Percentiles rank a stretch among this genome's conserved stretches.
Evolutionary conservation across 2,797 vertebrate species (phyloP).

Genomic region (Cuniculus paca): DNA sequence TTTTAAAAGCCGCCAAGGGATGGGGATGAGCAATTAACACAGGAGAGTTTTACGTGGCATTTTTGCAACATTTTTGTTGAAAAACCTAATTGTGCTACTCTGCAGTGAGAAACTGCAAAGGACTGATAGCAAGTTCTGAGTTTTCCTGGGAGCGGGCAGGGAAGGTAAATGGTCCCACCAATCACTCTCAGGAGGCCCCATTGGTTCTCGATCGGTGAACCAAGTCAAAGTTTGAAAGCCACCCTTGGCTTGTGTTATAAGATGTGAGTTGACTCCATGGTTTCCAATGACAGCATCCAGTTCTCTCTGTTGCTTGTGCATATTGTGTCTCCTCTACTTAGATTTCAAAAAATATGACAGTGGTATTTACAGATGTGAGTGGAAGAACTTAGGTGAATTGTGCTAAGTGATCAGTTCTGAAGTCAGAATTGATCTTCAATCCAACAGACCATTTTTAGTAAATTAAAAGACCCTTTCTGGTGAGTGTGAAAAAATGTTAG

Average conservation of each 20-base stretch:
- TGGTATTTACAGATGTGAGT: slow-evolving; percentile 55
- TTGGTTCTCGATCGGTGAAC: slow-evolving; percentile 44
- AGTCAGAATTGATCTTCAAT: neutral
- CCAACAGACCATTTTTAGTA: slow-evolving; percentile 42
- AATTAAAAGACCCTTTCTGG: slow-evolving; percentile 36
- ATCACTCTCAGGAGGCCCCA: neutral
- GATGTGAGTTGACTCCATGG: neutral
- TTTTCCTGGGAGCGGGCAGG: neutral
- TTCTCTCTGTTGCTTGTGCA: neutral
- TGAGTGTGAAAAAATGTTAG: slow-evolving; percentile 30
- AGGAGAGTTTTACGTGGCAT: neutral
- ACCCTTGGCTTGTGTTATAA: neutral
- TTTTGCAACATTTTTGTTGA: slow-evolving; percentile 63
- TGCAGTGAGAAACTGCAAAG: slow-evolving; percentile 26
- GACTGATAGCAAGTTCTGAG: neutral
- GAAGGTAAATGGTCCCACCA: neutral
- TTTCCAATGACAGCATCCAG: neutral
- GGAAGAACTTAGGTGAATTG: neutral
- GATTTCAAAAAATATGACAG: slow-evolving; percentile 38
- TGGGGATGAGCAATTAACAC: slow-evolving; percentile 69
- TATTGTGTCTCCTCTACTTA: neutral
- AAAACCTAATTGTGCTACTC: slow-evolving; percentile 30
- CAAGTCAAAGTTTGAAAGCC: slow-evolving; percentile 24
- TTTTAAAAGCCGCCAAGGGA: slow-evolving; percentile 62
- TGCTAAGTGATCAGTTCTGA: neutral